Base-by-base conservation (phyloP, 2,797 vertebrate species). In the Knipowitschia caucasica region DNA sequence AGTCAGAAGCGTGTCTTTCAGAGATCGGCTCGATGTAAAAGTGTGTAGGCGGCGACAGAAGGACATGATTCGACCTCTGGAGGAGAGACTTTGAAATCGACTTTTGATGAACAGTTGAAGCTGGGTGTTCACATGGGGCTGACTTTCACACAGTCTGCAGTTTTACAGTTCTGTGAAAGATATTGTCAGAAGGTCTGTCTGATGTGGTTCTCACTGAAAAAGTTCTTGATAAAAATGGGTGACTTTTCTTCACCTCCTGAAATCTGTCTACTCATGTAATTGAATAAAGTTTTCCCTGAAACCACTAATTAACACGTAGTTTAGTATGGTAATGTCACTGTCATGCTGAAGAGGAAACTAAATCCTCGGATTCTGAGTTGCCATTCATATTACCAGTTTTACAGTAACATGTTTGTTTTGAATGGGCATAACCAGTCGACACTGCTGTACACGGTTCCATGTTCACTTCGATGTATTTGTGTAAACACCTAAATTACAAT, bases 11-110 rank as follows among this genome's bases (percentile, higher is more conserved):
- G 61, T 65, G 61, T 71, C 69, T 59, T 56, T 70, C 47, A 52
- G n/a, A 56, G 56, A 58, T 29, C 40, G 68, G 67, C 73, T 68
- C 74, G 58, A 65, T 77, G 36, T 62, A 58, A 50, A 61, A 54
- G 5, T 67, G 52, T 50, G 45, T 34, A 40, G 59, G 53, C 14
- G 53, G 64, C 43, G 17, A 18, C 14, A 45, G 67, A 67, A 68
- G 69, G 69, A 71, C 62, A 51, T 43, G 50, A 62, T 56, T 12
- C 67, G 69, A 81, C 75, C 74, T 79, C 72, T 55, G 67, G 69
- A 61, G 42, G 26, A 24, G 24, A 31, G 26, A 38, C 24, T 61
- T 52, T 59, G 38, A 65, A 67, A 62, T 26, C 40, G 40, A 50
- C 46, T 45, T 42, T 34, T 50, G 45, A 64, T 55, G 36, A 74